Conservation (phyloP, 2,888 invertebrate species). For the Orthonychiurus folsomi region DNA sequence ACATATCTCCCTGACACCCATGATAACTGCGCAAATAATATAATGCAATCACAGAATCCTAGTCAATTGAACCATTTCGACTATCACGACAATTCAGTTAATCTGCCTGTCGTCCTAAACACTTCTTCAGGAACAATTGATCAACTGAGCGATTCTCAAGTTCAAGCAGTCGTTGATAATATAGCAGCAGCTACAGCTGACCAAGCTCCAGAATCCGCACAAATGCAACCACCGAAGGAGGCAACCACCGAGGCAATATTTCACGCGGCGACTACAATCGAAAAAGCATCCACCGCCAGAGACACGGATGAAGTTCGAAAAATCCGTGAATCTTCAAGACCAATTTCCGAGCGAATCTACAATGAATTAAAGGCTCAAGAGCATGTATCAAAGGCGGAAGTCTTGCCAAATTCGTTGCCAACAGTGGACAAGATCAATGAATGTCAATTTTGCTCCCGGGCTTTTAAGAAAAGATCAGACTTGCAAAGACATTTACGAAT, state of each 20-base stretch:
- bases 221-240: not conserved
- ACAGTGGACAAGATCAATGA: slow-evolving; percentile 23
- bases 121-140: not conserved
- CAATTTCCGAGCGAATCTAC: slow-evolving; percentile 27
- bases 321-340: slow-evolving; percentile 25
- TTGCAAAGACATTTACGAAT: slow-evolving; percentile 47
- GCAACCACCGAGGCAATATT: not conserved
- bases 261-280: not conserved
- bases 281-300: not conserved
- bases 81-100: not conserved
- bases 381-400: slow-evolving; percentile 2
- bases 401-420: not conserved
- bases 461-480: slow-evolving; percentile 47
- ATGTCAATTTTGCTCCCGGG: slow-evolving; percentile 46
- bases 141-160: not conserved
- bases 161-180: not conserved
- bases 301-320: slow-evolving; percentile 16
- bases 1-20: not conserved
- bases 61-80: not conserved
- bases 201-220: not conserved
- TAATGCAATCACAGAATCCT: not conserved
- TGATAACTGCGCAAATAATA: not conserved
- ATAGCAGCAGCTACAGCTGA: not conserved
- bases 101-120: not conserved
- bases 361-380: slow-evolving; percentile 22